These are phyloP conservation scores for Nanorana parkeri DNA, from an alignment of 2,113 vertebrate genomes.

Conservation along the genomic window DNA sequence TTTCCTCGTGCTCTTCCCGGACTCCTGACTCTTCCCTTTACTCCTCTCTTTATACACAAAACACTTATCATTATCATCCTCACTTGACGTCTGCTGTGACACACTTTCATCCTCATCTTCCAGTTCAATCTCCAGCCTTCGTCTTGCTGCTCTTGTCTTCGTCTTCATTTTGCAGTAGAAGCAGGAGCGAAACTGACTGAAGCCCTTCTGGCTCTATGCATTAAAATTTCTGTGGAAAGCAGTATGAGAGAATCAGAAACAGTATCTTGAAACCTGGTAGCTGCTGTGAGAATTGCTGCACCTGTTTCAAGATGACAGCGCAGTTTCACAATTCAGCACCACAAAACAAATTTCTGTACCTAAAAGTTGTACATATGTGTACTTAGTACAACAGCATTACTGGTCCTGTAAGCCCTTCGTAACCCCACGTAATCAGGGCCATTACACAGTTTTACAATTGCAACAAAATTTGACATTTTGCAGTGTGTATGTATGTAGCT, in stretches of 20 bases:
- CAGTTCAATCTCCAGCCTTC: slow-evolving; percentile 65
- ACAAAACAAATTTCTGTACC: background rate
- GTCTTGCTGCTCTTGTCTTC: slow-evolving; percentile 82
- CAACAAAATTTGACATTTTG: no score
- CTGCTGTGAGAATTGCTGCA: slow-evolving; percentile 10
- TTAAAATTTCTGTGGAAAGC: slow-evolving; percentile 60
- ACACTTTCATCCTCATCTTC: slow-evolving; percentile 69
- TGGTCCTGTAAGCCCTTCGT: no score
- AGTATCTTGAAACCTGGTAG: slow-evolving; percentile 4
- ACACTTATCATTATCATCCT: slow-evolving; percentile 79
- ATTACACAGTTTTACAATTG: no score
- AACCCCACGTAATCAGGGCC: no score
- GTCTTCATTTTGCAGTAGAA: slow-evolving; percentile 82
- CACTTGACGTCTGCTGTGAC: slow-evolving; percentile 70
- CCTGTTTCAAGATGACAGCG: background rate
- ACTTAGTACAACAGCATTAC: no score
- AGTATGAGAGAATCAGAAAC: slow-evolving; percentile 32
- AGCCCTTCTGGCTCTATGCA: slow-evolving; percentile 40
- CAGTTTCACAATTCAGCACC: slow-evolving; percentile 2
- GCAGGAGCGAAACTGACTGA: background rate
- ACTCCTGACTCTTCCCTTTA: slow-evolving; percentile 58
- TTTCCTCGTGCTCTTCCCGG: slow-evolving; percentile 64
- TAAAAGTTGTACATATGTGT: no score
- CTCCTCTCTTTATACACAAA: slow-evolving; percentile 65
- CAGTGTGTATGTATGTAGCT: no score